Base-by-base conservation (phyloP, 2,888 invertebrate genomes). In the Scrobipalpa costella region DNA sequence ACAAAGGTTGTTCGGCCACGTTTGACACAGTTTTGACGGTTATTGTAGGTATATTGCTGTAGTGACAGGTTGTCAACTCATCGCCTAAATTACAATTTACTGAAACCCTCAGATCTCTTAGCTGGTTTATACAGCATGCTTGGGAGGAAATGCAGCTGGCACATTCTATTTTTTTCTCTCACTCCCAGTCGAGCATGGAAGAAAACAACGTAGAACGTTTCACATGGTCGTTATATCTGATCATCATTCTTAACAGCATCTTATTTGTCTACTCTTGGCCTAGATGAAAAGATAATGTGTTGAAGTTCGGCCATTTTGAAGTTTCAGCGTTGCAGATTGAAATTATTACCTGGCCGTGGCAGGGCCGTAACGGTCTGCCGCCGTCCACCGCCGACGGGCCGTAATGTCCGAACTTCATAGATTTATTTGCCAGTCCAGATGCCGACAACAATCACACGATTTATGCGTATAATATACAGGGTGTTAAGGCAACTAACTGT, bases 271-370 rank as follows among this genome's bases (percentile, higher is more conserved):
- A 78, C 77, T 68, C 34, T 68, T 71, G 73, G 74, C 75, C 71
- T 72, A 82, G 85, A 89, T 89, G 86, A 85, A 86, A 87, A 88
- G 84, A 82, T 87, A 86, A 89, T 83, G 83, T 82, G 82, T 76
- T 75, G 71, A 89, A 91, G 86, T 90, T 90, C 74, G 81, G 76
- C 78, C 83, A 75, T 88, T 89, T 74, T 75, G 76, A 81, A 88
- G 84, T 85, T 86, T 69, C 72, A 72, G 72, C 71, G 76, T 75
- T 85, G 79, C 86, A 85, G 89, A 87, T 88, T 88, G 89, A 76
- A 85, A 80, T 90, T 86, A 90, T 90, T 88, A 87, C 89, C 89
- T 88, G 88, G 78, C 71, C 78, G 74, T 76, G 71, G 70, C 71
- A 70, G 67, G 27, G 27, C 27, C 27, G 27, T 27, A 27, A 66